These are phyloP conservation scores for Drosophila lowei DNA, from an alignment of 1,140 invertebrate genomes.

Conservation along the genomic window DNA sequence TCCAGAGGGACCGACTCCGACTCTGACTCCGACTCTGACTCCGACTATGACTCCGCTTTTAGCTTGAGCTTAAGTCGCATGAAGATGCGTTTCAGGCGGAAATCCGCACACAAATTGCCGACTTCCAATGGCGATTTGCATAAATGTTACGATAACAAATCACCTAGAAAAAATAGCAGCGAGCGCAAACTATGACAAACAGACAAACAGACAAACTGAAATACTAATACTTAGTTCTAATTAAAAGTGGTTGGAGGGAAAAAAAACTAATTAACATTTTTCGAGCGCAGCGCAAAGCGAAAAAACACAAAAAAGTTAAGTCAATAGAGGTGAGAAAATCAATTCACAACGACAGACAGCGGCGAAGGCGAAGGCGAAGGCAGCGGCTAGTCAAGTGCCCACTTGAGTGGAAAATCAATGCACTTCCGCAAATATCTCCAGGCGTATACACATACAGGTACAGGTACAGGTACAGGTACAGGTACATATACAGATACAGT, in stretches of 20 bases:
- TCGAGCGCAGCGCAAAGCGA: slow-evolving; percentile 33
- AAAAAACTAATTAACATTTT: slow-evolving; percentile 73
- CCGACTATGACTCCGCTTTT: slow-evolving; percentile 6
- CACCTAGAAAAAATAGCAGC: slow-evolving; percentile 36
- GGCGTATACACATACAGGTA: slow-evolving; percentile 28
- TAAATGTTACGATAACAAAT: slow-evolving; percentile 71
- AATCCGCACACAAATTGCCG: slow-evolving; percentile 63
- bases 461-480: slow-evolving; percentile 11
- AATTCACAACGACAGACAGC: slow-evolving; percentile 43
- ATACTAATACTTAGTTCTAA: slow-evolving; percentile 65
- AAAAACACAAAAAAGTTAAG: slow-evolving; percentile 28
- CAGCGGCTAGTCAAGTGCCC: slow-evolving; percentile 60
- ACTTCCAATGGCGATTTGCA: slow-evolving; percentile 69
- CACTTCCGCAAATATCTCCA: slow-evolving; percentile 68
- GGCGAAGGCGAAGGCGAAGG: too few species aligned
- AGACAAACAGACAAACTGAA: slow-evolving; percentile 14
- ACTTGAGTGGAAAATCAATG: slow-evolving; percentile 80
- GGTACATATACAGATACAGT: slow-evolving; percentile 34
- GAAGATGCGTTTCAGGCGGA: slow-evolving; percentile 60
- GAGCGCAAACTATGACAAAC: not conserved
- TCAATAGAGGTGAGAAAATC: slow-evolving; percentile 73
- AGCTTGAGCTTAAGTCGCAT: slow-evolving; percentile 22
- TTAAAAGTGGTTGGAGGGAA: slow-evolving; percentile 57
- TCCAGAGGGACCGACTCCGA: slow-evolving; percentile 6
- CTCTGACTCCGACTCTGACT: slow-evolving; percentile 1